A percentile compares a stretch with the other conserved stretches of the same genome.
Evolutionary conservation across 2,888 invertebrate species (phyloP).

Genomic region (Syrphus vitripennis): DNA sequence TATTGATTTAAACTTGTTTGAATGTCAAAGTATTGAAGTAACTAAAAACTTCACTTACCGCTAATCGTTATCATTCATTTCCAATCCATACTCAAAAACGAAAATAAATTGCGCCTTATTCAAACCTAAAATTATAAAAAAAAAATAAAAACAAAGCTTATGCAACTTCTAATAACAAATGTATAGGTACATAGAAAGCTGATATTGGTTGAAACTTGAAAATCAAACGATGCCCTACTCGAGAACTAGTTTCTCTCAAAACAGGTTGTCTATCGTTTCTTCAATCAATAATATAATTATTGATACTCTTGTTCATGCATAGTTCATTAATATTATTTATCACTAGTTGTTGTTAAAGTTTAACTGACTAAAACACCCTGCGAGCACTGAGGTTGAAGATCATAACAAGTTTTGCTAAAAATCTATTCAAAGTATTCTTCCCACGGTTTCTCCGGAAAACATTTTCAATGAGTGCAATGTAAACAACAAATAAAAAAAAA

Average conservation of each 20-base stretch:
- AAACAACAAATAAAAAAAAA: neutral
- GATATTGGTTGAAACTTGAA: neutral
- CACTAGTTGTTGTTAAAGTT: neutral
- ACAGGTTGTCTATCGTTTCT: neutral
- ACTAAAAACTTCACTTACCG: neutral
- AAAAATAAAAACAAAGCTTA: neutral
- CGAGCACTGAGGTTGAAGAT: neutral
- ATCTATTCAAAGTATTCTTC: neutral
- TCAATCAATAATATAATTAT: neutral
- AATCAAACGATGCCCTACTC: neutral
- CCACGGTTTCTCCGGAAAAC: neutral
- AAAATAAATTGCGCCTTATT: neutral
- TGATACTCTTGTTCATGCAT: neutral
- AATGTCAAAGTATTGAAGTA: neutral
- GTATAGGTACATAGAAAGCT: too few species aligned
- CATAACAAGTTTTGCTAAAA: neutral
- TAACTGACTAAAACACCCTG: neutral
- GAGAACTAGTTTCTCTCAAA: neutral
- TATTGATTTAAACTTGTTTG: neutral
- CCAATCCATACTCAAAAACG: neutral
- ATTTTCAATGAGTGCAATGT: neutral
- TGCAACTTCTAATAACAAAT: neutral
- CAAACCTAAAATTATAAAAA: neutral
- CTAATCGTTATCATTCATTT: too few species aligned
- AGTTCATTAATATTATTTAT: neutral